Conservation (phyloP, 2,797 vertebrate genomes). For the Malurus leucopterus region DNA sequence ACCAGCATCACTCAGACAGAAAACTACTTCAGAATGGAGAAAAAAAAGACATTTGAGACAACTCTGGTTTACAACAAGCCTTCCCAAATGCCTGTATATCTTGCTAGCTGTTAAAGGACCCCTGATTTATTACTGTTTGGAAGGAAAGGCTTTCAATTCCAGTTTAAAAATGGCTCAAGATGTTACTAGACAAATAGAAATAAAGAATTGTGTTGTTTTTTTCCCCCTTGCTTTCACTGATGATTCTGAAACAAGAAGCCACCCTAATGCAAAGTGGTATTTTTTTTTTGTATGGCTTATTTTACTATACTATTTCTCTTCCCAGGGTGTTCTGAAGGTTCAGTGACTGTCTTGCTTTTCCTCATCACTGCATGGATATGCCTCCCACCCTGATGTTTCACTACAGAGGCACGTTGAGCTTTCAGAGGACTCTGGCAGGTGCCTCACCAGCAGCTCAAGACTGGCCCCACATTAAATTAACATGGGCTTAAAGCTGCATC, state of each 20-base stretch:
- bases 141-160: not conserved
- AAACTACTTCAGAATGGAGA: not conserved
- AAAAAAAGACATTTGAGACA: not conserved
- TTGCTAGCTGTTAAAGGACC: not conserved
- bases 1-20: not conserved
- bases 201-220: not conserved
- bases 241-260: not conserved
- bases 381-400: not conserved
- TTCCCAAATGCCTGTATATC: not conserved
- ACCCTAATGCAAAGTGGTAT: not conserved
- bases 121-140: not conserved
- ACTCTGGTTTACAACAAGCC: not conserved
- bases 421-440: not conserved
- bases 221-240: not conserved
- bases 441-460: not conserved
- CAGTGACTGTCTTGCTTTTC: not conserved
- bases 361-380: rapidly evolving
- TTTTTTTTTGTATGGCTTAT: not conserved
- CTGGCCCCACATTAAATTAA: not conserved
- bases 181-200: not conserved
- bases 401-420: not conserved
- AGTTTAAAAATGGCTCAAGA: not conserved
- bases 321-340: not conserved
- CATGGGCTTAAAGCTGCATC: not conserved
- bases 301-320: not conserved